Conservation (phyloP, 1,140 invertebrate genomes). For the Eurosta solidaginis region DNA sequence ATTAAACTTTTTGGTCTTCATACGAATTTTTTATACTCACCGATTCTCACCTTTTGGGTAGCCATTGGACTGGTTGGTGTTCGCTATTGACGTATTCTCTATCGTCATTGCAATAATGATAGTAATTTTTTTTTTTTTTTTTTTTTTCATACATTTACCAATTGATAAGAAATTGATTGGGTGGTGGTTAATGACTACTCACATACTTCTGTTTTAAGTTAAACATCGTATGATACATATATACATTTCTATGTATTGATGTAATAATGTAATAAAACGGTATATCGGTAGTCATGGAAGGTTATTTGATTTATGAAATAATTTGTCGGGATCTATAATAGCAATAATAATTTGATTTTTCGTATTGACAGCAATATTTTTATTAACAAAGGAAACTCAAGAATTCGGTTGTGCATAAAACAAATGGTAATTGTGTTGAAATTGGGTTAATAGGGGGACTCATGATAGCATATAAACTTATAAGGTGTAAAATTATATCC, state of each 20-base stretch:
- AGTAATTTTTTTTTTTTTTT: background rate
- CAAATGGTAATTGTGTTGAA: too few species aligned
- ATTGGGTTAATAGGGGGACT: too few species aligned
- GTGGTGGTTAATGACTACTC: background rate
- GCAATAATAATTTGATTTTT: too few species aligned
- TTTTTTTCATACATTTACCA: background rate
- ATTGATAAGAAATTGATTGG: slow-evolving; percentile 16
- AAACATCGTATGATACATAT: background rate
- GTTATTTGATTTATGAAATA: slow-evolving; percentile 56
- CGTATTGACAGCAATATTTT: too few species aligned
- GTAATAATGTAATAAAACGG: background rate
- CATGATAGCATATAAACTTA: too few species aligned
- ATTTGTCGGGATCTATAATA: slow-evolving; percentile 37
- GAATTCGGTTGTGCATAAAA: too few species aligned
- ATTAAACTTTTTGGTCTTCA: background rate
- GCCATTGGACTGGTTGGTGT: background rate
- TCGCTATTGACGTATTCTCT: background rate
- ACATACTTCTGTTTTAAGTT: background rate
- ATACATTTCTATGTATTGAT: background rate
- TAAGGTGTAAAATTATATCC: too few species aligned
- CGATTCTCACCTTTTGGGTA: background rate
- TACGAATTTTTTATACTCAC: background rate
- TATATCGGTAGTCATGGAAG: background rate
- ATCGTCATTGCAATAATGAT: background rate
- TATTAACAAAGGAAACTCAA: too few species aligned